A percentile compares a stretch with the other conserved stretches of the same genome.
phyloP scores from a whole-genome alignment of 2,888 invertebrate species.

The Bellardia bayeri region DNA sequence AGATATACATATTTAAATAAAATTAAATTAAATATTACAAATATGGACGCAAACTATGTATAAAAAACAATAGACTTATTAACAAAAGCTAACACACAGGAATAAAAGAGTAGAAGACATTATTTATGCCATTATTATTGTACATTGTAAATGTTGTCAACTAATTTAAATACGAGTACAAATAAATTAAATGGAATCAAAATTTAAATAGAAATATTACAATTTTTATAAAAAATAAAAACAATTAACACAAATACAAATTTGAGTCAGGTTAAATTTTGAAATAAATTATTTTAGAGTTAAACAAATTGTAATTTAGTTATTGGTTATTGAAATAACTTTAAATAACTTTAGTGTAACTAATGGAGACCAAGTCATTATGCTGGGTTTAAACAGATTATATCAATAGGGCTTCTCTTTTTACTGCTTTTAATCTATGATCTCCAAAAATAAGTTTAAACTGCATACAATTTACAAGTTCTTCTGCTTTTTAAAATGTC shows the following conservation, averaged over 20 bases:
- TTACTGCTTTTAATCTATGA: no score
- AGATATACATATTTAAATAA: constrained; percentile 22
- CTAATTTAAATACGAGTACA: neutral
- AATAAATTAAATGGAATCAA: constrained; percentile 15
- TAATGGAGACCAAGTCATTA: no score
- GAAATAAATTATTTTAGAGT: no score
- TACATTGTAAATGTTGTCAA: constrained; percentile 58
- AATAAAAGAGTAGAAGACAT: neutral
- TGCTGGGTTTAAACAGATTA: no score
- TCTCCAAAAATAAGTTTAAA: no score
- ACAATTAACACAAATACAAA: constrained; percentile 14
- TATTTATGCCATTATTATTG: constrained; percentile 44
- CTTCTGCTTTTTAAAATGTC: no score
- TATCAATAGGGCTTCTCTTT: no score
- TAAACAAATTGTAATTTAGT: no score
- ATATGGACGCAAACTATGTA: constrained; percentile 43
- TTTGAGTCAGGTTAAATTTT: neutral
- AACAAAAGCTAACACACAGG: constrained; percentile 20
- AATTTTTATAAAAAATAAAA: constrained; percentile 2
- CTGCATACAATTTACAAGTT: no score
- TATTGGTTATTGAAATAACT: no score
- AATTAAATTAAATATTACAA: constrained; percentile 53
- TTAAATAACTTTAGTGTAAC: no score
- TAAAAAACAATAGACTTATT: constrained; percentile 27
- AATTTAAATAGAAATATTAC: neutral